Percentiles rank a stretch among this genome's conserved stretches.
Conservation (phyloP, 2,113 vertebrate species). For the Pseudorectes ferrugineus region DNA sequence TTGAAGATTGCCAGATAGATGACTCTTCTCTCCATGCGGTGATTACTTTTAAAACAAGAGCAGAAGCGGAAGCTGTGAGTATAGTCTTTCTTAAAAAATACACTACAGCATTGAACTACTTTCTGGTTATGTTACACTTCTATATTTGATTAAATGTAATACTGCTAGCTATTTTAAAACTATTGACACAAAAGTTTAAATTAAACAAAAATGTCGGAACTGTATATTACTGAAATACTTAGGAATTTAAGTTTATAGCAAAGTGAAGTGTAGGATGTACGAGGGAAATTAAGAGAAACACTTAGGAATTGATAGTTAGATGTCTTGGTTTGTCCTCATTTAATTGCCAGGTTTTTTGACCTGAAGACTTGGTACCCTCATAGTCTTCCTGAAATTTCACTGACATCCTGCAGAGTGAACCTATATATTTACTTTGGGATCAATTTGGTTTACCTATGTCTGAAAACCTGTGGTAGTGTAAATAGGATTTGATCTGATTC, state of each 20-base stretch:
- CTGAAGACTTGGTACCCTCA: not conserved
- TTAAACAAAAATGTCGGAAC: not conserved
- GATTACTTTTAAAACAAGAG: slow-evolving; percentile 89
- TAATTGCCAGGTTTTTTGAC: not conserved
- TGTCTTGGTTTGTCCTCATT: not conserved
- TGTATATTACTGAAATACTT: not conserved
- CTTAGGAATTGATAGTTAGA: not conserved
- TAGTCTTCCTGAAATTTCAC: not conserved
- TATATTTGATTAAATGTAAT: not conserved
- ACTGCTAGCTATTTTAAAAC: not conserved
- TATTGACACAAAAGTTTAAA: not conserved
- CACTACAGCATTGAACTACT: not conserved
- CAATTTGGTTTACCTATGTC: not conserved
- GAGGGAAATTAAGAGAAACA: not conserved
- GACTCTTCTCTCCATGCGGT: slow-evolving; percentile 84
- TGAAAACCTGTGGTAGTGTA: not conserved
- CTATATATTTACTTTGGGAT: not conserved
- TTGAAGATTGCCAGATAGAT: slow-evolving; percentile 94
- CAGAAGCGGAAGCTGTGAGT: slow-evolving; percentile 93
- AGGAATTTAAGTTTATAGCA: not conserved
- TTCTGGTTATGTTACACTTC: not conserved
- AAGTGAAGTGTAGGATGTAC: not conserved
- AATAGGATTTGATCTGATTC: not conserved
- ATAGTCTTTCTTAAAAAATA: not conserved
- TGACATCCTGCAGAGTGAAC: not conserved